phyloP scores from a whole-genome alignment of 2,888 invertebrate species.

The Leptothorax acervorum region DNA sequence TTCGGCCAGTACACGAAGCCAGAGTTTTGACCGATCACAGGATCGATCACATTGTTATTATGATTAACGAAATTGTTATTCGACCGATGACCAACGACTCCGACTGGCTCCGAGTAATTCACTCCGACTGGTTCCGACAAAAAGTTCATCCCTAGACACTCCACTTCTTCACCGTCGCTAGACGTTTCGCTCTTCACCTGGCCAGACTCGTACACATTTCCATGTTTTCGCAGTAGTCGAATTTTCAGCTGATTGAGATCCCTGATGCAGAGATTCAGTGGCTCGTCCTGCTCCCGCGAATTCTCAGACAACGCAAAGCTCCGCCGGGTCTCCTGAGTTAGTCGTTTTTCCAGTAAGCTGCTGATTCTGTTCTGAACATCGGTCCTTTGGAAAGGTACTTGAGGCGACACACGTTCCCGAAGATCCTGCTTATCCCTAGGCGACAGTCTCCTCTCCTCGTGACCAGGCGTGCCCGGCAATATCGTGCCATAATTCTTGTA shows the following conservation, averaged over 20 bases:
- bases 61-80: constrained; percentile 70
- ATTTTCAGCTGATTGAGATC: constrained; percentile 91
- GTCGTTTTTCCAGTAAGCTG: constrained; percentile 89
- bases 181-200: constrained; percentile 88
- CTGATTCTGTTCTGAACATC: constrained; percentile 91
- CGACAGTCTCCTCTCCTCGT: constrained; percentile 83
- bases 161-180: constrained; percentile 86
- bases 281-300: constrained; percentile 89
- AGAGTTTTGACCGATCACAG: constrained; percentile 82
- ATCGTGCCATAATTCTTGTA: constrained; percentile 97
- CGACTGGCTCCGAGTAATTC: constrained; percentile 3
- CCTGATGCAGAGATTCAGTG: constrained; percentile 93
- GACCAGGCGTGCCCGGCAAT: constrained; percentile 91
- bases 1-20: constrained; percentile 91
- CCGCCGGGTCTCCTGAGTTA: constrained; percentile 89
- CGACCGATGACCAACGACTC: constrained; percentile 41
- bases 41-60: constrained; percentile 86
- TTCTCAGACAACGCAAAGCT: constrained; percentile 84
- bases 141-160: constrained; percentile 82
- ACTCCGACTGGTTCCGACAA: constrained; percentile 51
- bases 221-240: constrained; percentile 88
- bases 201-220: constrained; percentile 88
- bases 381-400: constrained; percentile 86
- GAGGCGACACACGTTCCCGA: constrained; percentile 73
- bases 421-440: constrained; percentile 75